phyloP scores from a whole-genome alignment of 2,113 vertebrate genomes.

The human region GRCh38 chr2:171630501-171631000 shows the following conservation, averaged over 20 bases:
- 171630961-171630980: no score
- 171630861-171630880: no score
- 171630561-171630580: neutral
- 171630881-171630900: no score
- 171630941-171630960: no score
- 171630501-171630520: neutral
- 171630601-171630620: neutral
- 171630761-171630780: neutral
- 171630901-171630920: no score
- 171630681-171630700: neutral
- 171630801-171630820: neutral
- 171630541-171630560: neutral
- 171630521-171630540: neutral
- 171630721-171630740: neutral
- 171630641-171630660: neutral
- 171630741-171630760: neutral
- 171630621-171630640: neutral
- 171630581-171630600: neutral
- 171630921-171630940: no score
- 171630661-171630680: neutral
- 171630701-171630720: neutral
- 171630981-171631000: no score
- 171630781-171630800: neutral
- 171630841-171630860: no score
- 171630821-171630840: neutral